Conservation (phyloP, 2,888 invertebrate genomes). For the Callinectes sapidus region DNA sequence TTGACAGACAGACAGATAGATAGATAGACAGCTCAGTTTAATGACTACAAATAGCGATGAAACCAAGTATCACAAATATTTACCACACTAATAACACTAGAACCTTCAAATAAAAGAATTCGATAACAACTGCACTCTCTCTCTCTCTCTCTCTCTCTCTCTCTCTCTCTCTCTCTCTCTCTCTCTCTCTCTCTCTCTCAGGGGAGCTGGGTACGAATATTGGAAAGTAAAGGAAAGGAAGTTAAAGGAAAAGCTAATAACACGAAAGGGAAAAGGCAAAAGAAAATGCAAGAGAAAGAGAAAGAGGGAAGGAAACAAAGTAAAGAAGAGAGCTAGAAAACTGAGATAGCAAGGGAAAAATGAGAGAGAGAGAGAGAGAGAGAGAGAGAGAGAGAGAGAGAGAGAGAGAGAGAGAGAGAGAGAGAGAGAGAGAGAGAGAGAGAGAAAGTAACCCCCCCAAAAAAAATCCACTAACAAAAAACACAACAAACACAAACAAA, state of each 20-base stretch:
- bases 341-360: not conserved
- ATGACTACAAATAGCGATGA: no score
- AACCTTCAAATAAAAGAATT: no score
- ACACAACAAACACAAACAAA: not conserved
- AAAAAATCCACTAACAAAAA: no score
- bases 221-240: not conserved
- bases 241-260: not conserved
- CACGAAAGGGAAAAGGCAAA: not conserved
- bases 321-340: not conserved
- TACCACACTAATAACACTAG: no score
- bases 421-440: no score
- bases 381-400: no score
- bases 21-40: not conserved
- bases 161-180: not conserved
- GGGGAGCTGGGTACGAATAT: not conserved
- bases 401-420: no score
- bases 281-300: not conserved
- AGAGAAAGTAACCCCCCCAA: no score
- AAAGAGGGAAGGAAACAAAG: not conserved
- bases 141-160: no score
- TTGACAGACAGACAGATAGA: no score
- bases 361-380: not conserved
- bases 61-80: no score
- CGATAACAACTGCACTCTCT: no score
- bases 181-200: not conserved